A percentile compares a stretch with the other conserved stretches of the same genome.
These are phyloP conservation scores for Oligia latruncula DNA, from an alignment of 2,888 invertebrate genomes.

Conservation along the genomic window DNA sequence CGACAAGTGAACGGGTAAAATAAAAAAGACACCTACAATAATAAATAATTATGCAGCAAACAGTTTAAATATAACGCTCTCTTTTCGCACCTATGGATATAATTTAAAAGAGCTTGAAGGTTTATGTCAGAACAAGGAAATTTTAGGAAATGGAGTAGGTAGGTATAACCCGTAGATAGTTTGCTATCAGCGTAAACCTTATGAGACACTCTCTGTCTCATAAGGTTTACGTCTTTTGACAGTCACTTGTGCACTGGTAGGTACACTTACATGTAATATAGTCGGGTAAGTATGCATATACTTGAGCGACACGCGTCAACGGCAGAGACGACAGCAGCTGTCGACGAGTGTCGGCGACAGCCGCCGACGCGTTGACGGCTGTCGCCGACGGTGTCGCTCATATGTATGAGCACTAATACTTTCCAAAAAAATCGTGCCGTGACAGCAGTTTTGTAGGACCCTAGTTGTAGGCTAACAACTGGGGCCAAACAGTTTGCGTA, in stretches of 20 bases:
- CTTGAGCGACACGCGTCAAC: too few species aligned
- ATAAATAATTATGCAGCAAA: not conserved
- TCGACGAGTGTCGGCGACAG: too few species aligned
- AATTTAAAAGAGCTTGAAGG: not conserved
- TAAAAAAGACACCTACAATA: not conserved
- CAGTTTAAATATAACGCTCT: not conserved
- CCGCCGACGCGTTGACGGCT: too few species aligned
- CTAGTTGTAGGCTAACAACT: not conserved
- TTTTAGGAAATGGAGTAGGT: not conserved
- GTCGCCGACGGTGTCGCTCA: too few species aligned
- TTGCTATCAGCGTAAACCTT: too few species aligned
- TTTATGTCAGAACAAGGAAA: not conserved
- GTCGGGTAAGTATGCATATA: not conserved
- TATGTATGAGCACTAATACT: not conserved
- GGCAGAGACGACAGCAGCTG: too few species aligned
- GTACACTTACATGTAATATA: not conserved
- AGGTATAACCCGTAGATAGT: not conserved
- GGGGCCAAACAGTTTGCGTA: not conserved
- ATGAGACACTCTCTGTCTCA: too few species aligned
- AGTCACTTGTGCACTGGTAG: too few species aligned
- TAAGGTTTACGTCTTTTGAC: too few species aligned
- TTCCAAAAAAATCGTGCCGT: not conserved
- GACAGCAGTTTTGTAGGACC: not conserved
- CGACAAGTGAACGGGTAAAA: constrained; percentile 92
- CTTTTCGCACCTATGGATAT: not conserved